phyloP scores from a whole-genome alignment of 2,888 invertebrate genomes.

The Operophtera brumata region DNA sequence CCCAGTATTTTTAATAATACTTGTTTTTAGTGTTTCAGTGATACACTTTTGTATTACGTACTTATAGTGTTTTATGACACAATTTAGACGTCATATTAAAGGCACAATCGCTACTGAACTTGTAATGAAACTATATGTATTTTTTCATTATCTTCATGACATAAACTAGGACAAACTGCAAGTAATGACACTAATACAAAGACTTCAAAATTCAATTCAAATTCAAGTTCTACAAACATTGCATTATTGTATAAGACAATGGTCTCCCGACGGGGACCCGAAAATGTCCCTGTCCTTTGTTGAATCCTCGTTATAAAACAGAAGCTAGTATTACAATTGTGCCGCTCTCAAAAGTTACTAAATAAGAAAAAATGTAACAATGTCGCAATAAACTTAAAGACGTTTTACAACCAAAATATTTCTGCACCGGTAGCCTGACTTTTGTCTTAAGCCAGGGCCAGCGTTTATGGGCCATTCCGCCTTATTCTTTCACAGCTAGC shows the following conservation, averaged over 20 bases:
- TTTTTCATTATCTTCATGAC: slow-evolving; percentile 14
- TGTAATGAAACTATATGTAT: neutral
- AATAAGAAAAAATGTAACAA: slow-evolving; percentile 69
- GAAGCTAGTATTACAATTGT: slow-evolving; percentile 70
- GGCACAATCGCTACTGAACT: slow-evolving; percentile 19
- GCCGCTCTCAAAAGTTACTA: slow-evolving; percentile 63
- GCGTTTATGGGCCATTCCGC: slow-evolving; percentile 72
- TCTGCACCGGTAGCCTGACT: slow-evolving; percentile 67
- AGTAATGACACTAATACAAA: slow-evolving; percentile 24
- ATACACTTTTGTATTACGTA: slow-evolving; percentile 20
- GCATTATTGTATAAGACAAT: slow-evolving; percentile 44
- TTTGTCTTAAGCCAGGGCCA: slow-evolving; percentile 64
- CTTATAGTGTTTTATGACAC: no score
- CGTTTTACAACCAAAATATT: slow-evolving; percentile 72
- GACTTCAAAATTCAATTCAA: slow-evolving; percentile 27
- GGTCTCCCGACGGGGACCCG: slow-evolving; percentile 33
- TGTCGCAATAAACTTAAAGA: slow-evolving; percentile 69
- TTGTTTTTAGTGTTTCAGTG: slow-evolving; percentile 29
- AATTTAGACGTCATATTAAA: slow-evolving; percentile 6
- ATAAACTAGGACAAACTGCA: slow-evolving; percentile 25
- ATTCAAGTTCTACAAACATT: slow-evolving; percentile 31
- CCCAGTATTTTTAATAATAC: slow-evolving; percentile 37
- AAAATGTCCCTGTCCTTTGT: slow-evolving; percentile 49
- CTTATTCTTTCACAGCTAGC: slow-evolving; percentile 66
- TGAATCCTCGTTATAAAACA: slow-evolving; percentile 60